Percentiles rank a stretch among this genome's conserved stretches.
These are phyloP conservation scores for Anas flavirostris DNA, from an alignment of 2,797 vertebrate genomes.

Conservation along the genomic window DNA sequence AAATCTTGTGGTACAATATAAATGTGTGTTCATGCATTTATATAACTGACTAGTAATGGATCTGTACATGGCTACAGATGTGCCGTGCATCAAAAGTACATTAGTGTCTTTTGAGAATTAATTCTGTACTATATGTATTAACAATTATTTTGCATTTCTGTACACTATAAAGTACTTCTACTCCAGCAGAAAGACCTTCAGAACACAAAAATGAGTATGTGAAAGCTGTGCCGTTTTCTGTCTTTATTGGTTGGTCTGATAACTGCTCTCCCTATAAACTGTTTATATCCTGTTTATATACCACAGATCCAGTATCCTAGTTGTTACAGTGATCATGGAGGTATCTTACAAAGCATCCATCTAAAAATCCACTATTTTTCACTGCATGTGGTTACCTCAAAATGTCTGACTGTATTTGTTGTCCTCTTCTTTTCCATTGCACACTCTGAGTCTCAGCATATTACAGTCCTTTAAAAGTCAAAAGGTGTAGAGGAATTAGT, in stretches of 20 bases:
- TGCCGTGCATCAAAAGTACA: not conserved
- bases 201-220: not conserved
- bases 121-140: not conserved
- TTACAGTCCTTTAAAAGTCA: not conserved
- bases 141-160: not conserved
- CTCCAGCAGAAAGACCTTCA: not conserved
- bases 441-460: not conserved
- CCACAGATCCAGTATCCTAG: not conserved
- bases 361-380: not conserved
- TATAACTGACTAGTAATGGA: not conserved
- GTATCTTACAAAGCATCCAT: not conserved
- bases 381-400: not conserved
- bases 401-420: not conserved
- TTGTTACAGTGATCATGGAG: not conserved
- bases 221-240: not conserved
- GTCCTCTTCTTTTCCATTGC: not conserved
- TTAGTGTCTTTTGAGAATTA: not conserved
- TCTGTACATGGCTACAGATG: not conserved
- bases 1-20: not conserved
- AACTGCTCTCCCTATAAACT: not conserved
- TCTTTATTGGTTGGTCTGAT: not conserved
- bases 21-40: not conserved
- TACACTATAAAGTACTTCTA: not conserved
- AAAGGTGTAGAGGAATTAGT: not conserved
- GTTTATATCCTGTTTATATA: not conserved